These are phyloP conservation scores for Ptycholaimellus sp. DNA, from an alignment of 2,888 invertebrate genomes.

Conservation along the genomic window DNA sequence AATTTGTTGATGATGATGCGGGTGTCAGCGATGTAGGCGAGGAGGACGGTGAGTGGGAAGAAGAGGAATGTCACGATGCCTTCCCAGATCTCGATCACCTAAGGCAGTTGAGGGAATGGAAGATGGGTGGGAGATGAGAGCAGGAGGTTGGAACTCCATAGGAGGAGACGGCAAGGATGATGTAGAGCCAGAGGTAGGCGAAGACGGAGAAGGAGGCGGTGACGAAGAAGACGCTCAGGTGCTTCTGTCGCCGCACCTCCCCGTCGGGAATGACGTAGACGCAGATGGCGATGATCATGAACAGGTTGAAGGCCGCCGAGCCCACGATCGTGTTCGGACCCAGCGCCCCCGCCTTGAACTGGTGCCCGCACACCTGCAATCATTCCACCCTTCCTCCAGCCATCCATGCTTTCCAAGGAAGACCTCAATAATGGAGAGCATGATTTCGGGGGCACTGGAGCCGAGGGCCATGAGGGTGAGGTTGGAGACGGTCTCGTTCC, in stretches of 20 bases:
- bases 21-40: constrained; percentile 84
- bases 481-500: constrained; percentile 98
- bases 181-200: constrained; percentile 92
- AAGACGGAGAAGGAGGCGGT: constrained; percentile 93
- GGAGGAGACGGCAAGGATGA: constrained; percentile 66
- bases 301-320: constrained; percentile 89
- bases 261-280: constrained; percentile 32
- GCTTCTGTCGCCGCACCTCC: constrained; percentile 22
- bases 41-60: constrained; percentile 81
- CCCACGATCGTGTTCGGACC: constrained; percentile 97
- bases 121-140: neutral
- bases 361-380: constrained; percentile 40
- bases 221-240: constrained; percentile 65
- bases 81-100: constrained; percentile 87
- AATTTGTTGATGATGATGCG: constrained; percentile 29
- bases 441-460: constrained; percentile 89
- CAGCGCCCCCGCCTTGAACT: constrained; percentile 79
- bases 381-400: neutral
- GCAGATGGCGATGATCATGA: constrained; percentile 88
- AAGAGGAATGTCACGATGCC: constrained; percentile 76
- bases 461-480: constrained; percentile 87
- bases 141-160: constrained; percentile 13
- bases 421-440: constrained; percentile 89
- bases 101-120: neutral
- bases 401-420: constrained; percentile 27